These are phyloP conservation scores for Tipula helvola DNA, from an alignment of 2,888 invertebrate genomes.

Conservation along the genomic window DNA sequence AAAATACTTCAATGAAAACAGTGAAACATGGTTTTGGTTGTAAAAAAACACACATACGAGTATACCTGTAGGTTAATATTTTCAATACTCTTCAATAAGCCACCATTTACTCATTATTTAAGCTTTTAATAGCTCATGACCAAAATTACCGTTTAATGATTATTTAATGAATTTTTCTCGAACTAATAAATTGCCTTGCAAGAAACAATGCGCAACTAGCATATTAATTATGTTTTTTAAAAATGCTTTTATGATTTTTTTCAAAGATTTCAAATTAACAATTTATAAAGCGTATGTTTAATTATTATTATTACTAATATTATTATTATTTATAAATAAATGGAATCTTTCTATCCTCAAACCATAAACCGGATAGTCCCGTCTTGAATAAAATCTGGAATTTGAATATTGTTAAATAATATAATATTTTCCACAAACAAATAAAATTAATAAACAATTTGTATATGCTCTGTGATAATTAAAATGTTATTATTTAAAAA, in stretches of 20 bases:
- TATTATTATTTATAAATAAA: not conserved
- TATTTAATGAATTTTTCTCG: not conserved
- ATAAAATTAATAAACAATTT: not conserved
- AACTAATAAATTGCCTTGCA: not conserved
- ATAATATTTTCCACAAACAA: not conserved
- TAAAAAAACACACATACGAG: too few species aligned
- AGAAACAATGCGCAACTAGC: not conserved
- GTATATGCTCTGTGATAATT: not conserved
- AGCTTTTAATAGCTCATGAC: not conserved
- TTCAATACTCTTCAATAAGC: too few species aligned
- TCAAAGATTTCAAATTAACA: not conserved
- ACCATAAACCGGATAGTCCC: not conserved
- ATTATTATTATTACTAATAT: not conserved
- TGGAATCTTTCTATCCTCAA: not conserved
- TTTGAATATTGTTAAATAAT: not conserved
- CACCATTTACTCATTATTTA: not conserved
- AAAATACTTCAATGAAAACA: too few species aligned
- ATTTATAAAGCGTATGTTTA: not conserved
- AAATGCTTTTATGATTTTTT: not conserved
- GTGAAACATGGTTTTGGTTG: too few species aligned
- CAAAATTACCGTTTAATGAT: not conserved
- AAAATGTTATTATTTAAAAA: not conserved
- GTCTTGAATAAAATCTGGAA: not conserved
- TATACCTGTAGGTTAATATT: too few species aligned
- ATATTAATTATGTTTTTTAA: not conserved